Base-by-base conservation (phyloP, 1,140 invertebrate species). In the Zophobas morio region DNA sequence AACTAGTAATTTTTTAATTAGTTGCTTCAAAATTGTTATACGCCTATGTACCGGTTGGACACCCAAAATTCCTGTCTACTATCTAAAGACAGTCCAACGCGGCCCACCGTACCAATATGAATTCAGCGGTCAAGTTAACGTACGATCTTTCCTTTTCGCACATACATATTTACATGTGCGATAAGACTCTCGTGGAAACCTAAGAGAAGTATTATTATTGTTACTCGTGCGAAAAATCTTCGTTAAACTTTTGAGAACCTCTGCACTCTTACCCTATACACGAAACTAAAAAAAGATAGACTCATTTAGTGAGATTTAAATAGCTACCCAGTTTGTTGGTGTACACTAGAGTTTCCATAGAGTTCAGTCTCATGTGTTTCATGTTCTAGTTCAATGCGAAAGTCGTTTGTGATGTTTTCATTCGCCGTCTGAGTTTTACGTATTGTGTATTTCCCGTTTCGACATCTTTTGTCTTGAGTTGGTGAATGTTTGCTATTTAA, bases 251-350 rank as follows among this genome's bases (percentile, higher is more conserved):
- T 40, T 75, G 57, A 35, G 32, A 20, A 51, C 49, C 20, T 51
- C 49, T 51, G 49, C 49, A 2, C 20, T 20, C n/a, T 20, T 4
- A 4, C 6, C 49, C 49, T 51, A 51, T 51, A n/a, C 49, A 51
- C 49, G 71, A 72, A 56, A 53, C n/a, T 72, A 77, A 66, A 77
- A 36, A 39, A 77, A 49, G 75, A 77, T 63, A 54, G 76, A 77
- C 5, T 77, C 46, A 74, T 74, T 73, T 77, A 70, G 57, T 70
- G 63, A 54, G 76, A 73, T 77, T 77, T 77, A 77, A 77, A 77
- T 77, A 77, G 76, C 70, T 66, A 42, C 32, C n/a, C 34, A 74
- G 76, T 74, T 77, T 72, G 70, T 71, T 77, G 42, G 57, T 77
- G 54, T 63, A 77, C 51, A 70, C 46, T 49, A 49, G 39, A 53